Conservation (phyloP, 2,888 invertebrate species). For the Latrodectus elegans region DNA sequence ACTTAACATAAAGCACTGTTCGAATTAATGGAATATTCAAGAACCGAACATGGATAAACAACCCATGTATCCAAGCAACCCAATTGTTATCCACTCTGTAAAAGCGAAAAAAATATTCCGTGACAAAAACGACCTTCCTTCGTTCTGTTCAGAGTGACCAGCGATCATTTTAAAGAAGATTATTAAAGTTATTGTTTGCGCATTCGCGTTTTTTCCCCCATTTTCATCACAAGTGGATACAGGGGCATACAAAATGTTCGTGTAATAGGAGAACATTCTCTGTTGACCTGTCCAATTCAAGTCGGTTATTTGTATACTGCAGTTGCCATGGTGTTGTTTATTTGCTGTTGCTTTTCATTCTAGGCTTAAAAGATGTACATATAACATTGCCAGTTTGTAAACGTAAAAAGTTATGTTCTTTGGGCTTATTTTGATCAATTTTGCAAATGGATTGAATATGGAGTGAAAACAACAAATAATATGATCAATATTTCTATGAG, state of each 20-base stretch:
- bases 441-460: too few species aligned
- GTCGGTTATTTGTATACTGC: conserved; percentile 13
- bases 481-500: too few species aligned
- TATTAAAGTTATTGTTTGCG: conserved; percentile 15
- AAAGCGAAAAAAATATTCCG: neutral
- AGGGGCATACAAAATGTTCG: neutral
- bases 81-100: neutral
- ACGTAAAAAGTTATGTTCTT: too few species aligned
- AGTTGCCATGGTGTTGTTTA: conserved; percentile 32
- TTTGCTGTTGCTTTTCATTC: neutral
- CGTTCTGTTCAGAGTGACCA: neutral
- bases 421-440: too few species aligned
- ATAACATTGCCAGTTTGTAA: too few species aligned
- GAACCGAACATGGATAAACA: conserved; percentile 13
- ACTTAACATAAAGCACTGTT: too few species aligned
- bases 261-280: too few species aligned
- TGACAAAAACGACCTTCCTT: neutral
- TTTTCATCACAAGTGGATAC: too few species aligned
- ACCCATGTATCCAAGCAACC: conserved; percentile 15
- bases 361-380: too few species aligned
- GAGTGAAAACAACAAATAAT: too few species aligned
- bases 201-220: neutral
- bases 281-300: neutral
- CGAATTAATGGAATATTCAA: neutral
- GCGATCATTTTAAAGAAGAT: conserved; percentile 14